Evolutionary conservation across 2,888 invertebrate genomes (phyloP).

Genomic region (Drosophila setosimentum): DNA sequence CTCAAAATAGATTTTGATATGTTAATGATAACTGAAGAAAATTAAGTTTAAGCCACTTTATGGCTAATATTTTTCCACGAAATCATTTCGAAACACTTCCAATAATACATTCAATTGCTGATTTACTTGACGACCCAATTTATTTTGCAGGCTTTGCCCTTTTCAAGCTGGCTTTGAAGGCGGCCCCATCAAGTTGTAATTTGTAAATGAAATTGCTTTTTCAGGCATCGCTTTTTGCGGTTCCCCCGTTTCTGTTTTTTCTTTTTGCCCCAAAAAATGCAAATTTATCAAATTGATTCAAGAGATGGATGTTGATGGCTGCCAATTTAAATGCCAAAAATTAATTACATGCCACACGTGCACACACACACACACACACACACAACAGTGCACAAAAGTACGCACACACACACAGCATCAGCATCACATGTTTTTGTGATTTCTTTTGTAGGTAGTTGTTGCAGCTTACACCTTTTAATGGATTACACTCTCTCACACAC

Average conservation of each 20-base stretch:
- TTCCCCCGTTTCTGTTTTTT: slow-evolving; percentile 14
- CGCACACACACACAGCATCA: slow-evolving; percentile 2
- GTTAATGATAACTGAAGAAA: slow-evolving; percentile 19
- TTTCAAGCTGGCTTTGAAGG: slow-evolving; percentile 7
- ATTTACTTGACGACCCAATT: slow-evolving; percentile 38
- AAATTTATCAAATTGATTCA: slow-evolving; percentile 76
- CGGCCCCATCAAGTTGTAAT: slow-evolving; percentile 68
- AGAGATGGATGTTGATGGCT: slow-evolving; percentile 59
- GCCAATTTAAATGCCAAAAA: slow-evolving; percentile 73
- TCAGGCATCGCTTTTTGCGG: slow-evolving; percentile 34
- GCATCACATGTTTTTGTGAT: slow-evolving; percentile 22
- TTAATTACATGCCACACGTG: slow-evolving; percentile 67
- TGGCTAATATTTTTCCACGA: slow-evolving; percentile 20
- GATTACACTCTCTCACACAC: slow-evolving; percentile 21
- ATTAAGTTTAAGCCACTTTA: slow-evolving; percentile 21
- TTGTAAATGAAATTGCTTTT: slow-evolving; percentile 75
- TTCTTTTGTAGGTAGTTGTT: slow-evolving; percentile 25
- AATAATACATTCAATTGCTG: slow-evolving; percentile 45
- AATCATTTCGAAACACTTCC: slow-evolving; percentile 2
- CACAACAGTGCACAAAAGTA: slow-evolving; percentile 24
- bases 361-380: slow-evolving; percentile 25
- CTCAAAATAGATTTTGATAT: not conserved
- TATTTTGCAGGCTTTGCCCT: slow-evolving; percentile 26
- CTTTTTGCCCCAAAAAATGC: slow-evolving; percentile 45
- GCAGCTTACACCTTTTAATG: slow-evolving; percentile 41